A percentile compares a stretch with the other conserved stretches of the same genome.
Conservation (phyloP, 2,888 invertebrate species). For the Ametastegia equiseti region DNA sequence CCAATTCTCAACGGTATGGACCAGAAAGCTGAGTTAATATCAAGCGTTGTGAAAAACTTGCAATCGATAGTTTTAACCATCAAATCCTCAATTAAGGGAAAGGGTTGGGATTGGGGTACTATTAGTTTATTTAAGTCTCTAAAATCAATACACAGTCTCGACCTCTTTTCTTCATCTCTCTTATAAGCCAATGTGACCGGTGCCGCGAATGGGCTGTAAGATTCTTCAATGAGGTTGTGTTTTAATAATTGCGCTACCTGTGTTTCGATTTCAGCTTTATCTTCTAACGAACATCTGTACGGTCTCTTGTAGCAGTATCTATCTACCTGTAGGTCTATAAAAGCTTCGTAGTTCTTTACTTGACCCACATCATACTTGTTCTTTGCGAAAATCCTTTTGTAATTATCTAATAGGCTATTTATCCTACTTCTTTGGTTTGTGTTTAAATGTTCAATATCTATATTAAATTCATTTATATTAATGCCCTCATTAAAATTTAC, state of each 20-base stretch:
- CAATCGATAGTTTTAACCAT: too few relatives aligned
- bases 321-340: conserved; percentile 47
- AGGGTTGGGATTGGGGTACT: too few relatives aligned
- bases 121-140: too few relatives aligned
- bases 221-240: too few relatives aligned
- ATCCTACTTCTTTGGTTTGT: conserved; percentile 12
- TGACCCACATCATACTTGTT: conserved; percentile 52
- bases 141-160: too few relatives aligned
- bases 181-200: too few relatives aligned
- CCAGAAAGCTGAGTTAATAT: too few relatives aligned
- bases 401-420: conserved; percentile 47
- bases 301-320: conserved; percentile 51
- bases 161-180: too few relatives aligned
- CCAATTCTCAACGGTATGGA: conserved; percentile 49
- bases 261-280: conserved; percentile 49
- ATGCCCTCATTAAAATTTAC: conserved; percentile 40
- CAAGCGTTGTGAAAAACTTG: too few relatives aligned
- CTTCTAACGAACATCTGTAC: conserved; percentile 50
- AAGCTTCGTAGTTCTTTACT: conserved; percentile 49
- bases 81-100: too few relatives aligned
- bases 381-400: conserved; percentile 55
- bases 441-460: conserved; percentile 23
- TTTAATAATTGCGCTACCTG: too few relatives aligned
- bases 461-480: conserved; percentile 27
- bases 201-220: too few relatives aligned